Percentiles rank a stretch among this genome's conserved stretches.
These are phyloP conservation scores for Hypomecis punctinalis DNA, from an alignment of 2,888 invertebrate species.

Conservation along the genomic window DNA sequence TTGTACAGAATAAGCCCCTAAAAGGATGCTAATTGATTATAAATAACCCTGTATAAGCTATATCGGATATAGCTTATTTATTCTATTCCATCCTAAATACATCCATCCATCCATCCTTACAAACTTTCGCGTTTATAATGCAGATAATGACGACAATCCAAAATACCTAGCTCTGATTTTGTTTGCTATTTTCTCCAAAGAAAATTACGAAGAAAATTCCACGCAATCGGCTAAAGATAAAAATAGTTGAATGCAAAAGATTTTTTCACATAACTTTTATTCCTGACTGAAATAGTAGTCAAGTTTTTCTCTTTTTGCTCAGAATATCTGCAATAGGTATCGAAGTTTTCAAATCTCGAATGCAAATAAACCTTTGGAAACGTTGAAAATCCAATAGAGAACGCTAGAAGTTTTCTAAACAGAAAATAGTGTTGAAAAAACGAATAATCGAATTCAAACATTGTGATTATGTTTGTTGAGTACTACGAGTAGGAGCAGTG, in stretches of 20 bases:
- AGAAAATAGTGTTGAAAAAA: slow-evolving; percentile 29
- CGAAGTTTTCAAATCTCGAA: slow-evolving; percentile 27
- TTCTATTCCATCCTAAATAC: too few relatives aligned
- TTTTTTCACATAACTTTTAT: neutral
- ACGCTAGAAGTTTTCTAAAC: slow-evolving; percentile 33
- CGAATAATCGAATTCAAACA: slow-evolving; percentile 21
- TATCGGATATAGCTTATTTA: too few relatives aligned
- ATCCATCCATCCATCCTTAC: too few relatives aligned
- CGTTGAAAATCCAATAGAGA: slow-evolving; percentile 22
- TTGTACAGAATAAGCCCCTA: too few relatives aligned
- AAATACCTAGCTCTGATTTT: too few relatives aligned
- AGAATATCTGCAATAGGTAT: slow-evolving; percentile 4
- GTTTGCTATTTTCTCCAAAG: too few relatives aligned
- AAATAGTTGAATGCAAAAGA: neutral
- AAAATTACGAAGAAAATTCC: too few relatives aligned
- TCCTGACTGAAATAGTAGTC: neutral
- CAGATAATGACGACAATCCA: too few relatives aligned
- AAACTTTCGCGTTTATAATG: too few relatives aligned
- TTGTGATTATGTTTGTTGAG: neutral
- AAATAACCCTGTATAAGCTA: too few relatives aligned
- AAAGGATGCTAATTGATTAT: too few relatives aligned
- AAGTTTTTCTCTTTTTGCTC: slow-evolving; percentile 2
- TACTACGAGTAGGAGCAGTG: neutral
- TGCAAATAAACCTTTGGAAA: slow-evolving; percentile 26
- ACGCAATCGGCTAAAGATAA: too few relatives aligned